A percentile compares a stretch with the other conserved stretches of the same genome.
Conservation (phyloP, 2,113 vertebrate species). For the Pseudopipra pipra region DNA sequence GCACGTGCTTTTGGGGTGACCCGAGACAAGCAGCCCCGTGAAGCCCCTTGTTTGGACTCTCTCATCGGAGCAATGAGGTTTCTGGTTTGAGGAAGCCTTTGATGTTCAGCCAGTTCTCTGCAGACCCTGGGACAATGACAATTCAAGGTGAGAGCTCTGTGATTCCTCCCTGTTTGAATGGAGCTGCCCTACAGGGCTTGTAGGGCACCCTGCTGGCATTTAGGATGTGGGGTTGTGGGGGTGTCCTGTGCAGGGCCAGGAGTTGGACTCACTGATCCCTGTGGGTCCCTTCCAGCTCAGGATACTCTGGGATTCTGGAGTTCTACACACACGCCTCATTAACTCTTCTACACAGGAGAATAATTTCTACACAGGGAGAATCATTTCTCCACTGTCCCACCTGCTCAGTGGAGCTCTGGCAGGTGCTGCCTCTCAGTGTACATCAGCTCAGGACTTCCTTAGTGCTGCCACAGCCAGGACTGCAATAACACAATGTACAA, state of each 20-base stretch:
- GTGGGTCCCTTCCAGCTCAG: not conserved
- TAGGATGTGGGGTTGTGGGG: not conserved
- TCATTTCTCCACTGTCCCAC: rapidly evolving
- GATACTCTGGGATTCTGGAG: not conserved
- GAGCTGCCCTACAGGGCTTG: not conserved
- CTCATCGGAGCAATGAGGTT: not conserved
- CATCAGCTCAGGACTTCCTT: not conserved
- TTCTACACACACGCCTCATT: not conserved
- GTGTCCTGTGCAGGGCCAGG: not conserved
- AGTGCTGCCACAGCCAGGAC: too few species aligned
- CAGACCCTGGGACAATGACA: not conserved
- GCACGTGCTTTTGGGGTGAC: not conserved
- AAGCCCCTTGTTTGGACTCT: not conserved
- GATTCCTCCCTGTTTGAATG: not conserved
- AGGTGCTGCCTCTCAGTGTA: not conserved
- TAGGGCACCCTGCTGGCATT: not conserved
- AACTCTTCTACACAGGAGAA: not conserved
- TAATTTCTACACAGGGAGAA: not conserved
- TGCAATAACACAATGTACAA: not conserved
- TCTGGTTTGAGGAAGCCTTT: not conserved
- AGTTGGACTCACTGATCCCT: not conserved
- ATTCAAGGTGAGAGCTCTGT: not conserved
- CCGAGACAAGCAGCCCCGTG: not conserved
- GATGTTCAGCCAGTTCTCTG: not conserved
- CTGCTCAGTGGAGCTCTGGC: not conserved